Conservation (phyloP, 2,888 invertebrate genomes). For the Carabus problematicus region DNA sequence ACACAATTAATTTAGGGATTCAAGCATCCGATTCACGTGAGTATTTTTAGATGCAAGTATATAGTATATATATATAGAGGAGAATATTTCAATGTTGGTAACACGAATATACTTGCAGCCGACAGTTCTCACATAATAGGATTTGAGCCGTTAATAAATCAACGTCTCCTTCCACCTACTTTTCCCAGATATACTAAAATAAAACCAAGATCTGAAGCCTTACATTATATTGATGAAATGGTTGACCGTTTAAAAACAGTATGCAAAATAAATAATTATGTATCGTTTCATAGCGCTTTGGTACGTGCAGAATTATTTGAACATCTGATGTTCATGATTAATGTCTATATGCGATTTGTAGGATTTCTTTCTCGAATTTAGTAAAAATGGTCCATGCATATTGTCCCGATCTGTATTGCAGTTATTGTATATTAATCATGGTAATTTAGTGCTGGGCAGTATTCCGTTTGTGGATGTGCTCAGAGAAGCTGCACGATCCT, state of each 20-base stretch:
- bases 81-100: not conserved
- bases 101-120: slow-evolving; percentile 56
- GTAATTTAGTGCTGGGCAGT: slow-evolving; percentile 63
- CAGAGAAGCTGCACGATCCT: slow-evolving; percentile 83
- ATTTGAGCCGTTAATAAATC: slow-evolving; percentile 96
- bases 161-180: slow-evolving; percentile 94
- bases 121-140: slow-evolving; percentile 85
- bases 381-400: slow-evolving; percentile 86
- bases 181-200: slow-evolving; percentile 97
- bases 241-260: slow-evolving; percentile 81
- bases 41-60: slow-evolving; percentile 48
- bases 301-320: slow-evolving; percentile 60
- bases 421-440: slow-evolving; percentile 72
- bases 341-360: slow-evolving; percentile 54
- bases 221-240: slow-evolving; percentile 82
- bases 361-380: slow-evolving; percentile 95
- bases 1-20: slow-evolving; percentile 76
- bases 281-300: slow-evolving; percentile 82
- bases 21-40: slow-evolving; percentile 71
- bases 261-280: slow-evolving; percentile 79
- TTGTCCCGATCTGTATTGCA: slow-evolving; percentile 91
- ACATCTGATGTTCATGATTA: not conserved
- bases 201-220: slow-evolving; percentile 78
- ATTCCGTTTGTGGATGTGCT: slow-evolving; percentile 79
- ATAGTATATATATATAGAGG: too few species aligned